Base-by-base conservation (phyloP, 2,797 vertebrate genomes). In the Erithacus rubecula region DNA sequence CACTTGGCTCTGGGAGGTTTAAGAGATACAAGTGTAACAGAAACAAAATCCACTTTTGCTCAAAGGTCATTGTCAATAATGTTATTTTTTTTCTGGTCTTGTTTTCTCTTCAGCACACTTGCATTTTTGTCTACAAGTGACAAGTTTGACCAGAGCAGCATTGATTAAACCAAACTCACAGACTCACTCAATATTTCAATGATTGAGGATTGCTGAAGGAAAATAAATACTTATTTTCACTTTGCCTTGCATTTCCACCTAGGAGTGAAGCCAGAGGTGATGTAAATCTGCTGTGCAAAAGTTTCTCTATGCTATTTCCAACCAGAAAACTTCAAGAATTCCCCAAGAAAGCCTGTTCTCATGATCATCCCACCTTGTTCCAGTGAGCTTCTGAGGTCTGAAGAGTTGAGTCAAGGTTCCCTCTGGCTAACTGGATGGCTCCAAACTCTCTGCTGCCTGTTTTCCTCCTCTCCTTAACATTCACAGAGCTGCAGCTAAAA, bases 101-200 rank as follows among this genome's bases (percentile, higher is more conserved):
- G 59, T 91, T 96, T 96, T 89, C 58, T 91, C 53, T 88, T 72
- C 5, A 7, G 53, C 49, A 69, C 30, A 52, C 52, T 72, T 49
- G 26, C 15, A 56, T 84, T 90, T 89, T 83, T 83, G 46, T 89
- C 84, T 75, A 1, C 68, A 91, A 92, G 59, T 79, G 91, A 71
- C 56, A 60, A 83, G 49, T 88, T 92, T 89, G 83, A 85, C 85
- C 72, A 68, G 30, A 92, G 53, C 39, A 51, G 24, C 43, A 96
- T 91, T 83, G 94, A 95, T 93, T 89, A 67, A 94, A 91, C 43
- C 69, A 81, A 91, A 59, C 65, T 83, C 79, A 93, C n/a, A 86
- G 58, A 56, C 17, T 78, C 76, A 90, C 76, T 94, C 87, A 59
- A 71, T 95, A 93, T 81, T 93, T 83, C 77, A 94, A 24, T 71